phyloP scores from a whole-genome alignment of 2,888 invertebrate genomes.

The Drosophila ustulata region DNA sequence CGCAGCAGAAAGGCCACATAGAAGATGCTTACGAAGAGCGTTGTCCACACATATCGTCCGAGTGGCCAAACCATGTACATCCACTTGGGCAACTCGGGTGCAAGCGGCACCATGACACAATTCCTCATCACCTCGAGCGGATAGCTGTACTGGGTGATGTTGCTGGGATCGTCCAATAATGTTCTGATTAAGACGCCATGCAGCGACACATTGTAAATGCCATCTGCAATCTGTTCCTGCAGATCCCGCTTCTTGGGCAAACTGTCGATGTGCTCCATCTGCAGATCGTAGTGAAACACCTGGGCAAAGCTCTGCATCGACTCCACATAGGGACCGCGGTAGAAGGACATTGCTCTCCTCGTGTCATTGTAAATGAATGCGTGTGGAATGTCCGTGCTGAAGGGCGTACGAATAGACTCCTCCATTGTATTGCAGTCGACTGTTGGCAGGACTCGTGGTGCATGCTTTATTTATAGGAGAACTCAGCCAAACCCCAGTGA shows the following conservation, averaged over 20 bases:
- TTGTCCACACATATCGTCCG: constrained; percentile 76
- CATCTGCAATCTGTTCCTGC: constrained; percentile 45
- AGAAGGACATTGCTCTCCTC: not conserved
- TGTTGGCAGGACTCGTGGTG: constrained; percentile 31
- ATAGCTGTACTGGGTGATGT: constrained; percentile 64
- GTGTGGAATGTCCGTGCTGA: constrained; percentile 64
- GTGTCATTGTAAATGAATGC: constrained; percentile 62
- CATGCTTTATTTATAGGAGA: constrained; percentile 53
- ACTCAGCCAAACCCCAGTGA: constrained; percentile 2
- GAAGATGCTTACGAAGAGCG: constrained; percentile 61
- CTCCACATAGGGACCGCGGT: constrained; percentile 66
- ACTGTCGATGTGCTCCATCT: constrained; percentile 51
- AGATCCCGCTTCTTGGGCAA: constrained; percentile 51
- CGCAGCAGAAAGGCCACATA: constrained; percentile 77
- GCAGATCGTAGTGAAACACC: constrained; percentile 54
- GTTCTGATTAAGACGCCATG: constrained; percentile 50
- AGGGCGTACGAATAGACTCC: constrained; percentile 54
- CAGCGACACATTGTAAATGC: constrained; percentile 71
- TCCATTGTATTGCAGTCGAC: constrained; percentile 47
- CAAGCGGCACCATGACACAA: constrained; percentile 82
- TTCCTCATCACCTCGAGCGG: constrained; percentile 74
- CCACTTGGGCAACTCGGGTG: constrained; percentile 81
- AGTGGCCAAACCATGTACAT: constrained; percentile 81
- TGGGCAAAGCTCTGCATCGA: constrained; percentile 65
- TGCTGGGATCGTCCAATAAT: constrained; percentile 3